These are phyloP conservation scores for Chiridota heheva DNA, from an alignment of 35 echinoderm and acorn worm species.

Conservation along the genomic window DNA sequence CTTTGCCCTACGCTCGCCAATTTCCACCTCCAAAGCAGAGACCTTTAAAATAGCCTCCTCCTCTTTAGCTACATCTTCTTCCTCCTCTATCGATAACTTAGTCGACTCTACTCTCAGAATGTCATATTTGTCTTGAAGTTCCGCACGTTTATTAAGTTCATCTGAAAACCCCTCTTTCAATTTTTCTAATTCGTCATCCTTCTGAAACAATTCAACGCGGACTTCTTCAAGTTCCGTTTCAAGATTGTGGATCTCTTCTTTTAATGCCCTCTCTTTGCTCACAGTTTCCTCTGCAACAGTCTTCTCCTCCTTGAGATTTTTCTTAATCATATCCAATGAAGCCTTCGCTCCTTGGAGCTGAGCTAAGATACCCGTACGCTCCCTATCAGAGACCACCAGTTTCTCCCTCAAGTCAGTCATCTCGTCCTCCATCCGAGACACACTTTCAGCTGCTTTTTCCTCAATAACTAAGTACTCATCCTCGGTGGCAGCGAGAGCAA, in stretches of 20 bases:
- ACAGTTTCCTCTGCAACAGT: constrained; percentile 22
- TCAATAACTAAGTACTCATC: constrained; percentile 19
- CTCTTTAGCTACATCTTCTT: constrained; percentile 34
- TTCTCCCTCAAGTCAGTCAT: constrained; percentile 25
- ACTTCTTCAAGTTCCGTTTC: constrained; percentile 25
- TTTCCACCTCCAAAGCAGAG: neutral
- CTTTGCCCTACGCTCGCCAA: constrained; percentile 20
- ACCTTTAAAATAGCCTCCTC: neutral
- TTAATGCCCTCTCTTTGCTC: neutral
- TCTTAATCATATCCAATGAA: neutral
- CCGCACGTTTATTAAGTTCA: constrained; percentile 43
- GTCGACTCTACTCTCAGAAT: constrained; percentile 23
- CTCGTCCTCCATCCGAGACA: neutral
- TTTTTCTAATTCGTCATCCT: constrained; percentile 55
- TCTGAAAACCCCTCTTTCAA: constrained; percentile 59
- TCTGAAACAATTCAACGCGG: constrained; percentile 18
- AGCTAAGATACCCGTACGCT: constrained; percentile 33
- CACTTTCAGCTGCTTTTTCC: constrained; percentile 2
- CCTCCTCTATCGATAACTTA: constrained; percentile 16
- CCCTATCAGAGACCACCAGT: constrained; percentile 45
- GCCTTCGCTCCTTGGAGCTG: constrained; percentile 35
- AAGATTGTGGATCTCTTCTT: constrained; percentile 19
- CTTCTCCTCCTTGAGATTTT: constrained; percentile 30
- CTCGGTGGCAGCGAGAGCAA: neutral
- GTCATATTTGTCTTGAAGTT: constrained; percentile 64